Base-by-base conservation (phyloP, 2,888 invertebrate genomes). In the Caenorhabditis sp. region DNA sequence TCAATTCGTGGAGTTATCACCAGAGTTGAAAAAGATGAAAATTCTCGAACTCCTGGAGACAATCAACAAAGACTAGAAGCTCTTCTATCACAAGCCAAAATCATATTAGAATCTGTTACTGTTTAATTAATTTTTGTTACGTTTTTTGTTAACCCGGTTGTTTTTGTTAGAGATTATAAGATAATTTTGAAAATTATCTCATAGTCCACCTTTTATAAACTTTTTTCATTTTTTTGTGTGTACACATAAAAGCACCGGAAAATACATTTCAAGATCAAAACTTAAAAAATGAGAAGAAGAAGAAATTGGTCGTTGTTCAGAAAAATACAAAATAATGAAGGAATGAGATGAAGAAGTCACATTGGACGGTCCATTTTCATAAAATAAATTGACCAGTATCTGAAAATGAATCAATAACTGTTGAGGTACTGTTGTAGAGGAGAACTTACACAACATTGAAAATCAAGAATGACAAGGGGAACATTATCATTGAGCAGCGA, bases 401-500 rank as follows among this genome's bases (percentile, higher is more conserved):
- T 84, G 75, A 27, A 84, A 50, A 50, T 23, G 31, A 17, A 8
- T 12, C 27, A 14, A 38, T 43, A 4, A 31, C 31, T 4, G 5
- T 7, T 31, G 10, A 31, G 31, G 10, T 31, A 43, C 12, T 17
- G 12, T 43, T 12, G 43, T 17, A 43, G 3, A 12, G 43, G 5
- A 50, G 14, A n/a, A 56, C 83, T 80, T 73, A 86, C 82, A 83
- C 81, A 61, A 86, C 76, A 63, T 86, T 86, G 72, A 86, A 86
- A 50, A 87, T 77, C 59, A 86, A 78, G 72, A 87, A 87, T 14
- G 87, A 86, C 23, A 87, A 69, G 1, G 87, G 87, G 61, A 87
- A 86, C 82, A 87, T 82, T 52, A 86, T 84, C 85, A 85, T 85
- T 76, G 85, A 85, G 78, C 84, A 84, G 56, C 85, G 77, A 70